Conservation (phyloP, 2,888 invertebrate genomes). For the Ochropleura plecta region DNA sequence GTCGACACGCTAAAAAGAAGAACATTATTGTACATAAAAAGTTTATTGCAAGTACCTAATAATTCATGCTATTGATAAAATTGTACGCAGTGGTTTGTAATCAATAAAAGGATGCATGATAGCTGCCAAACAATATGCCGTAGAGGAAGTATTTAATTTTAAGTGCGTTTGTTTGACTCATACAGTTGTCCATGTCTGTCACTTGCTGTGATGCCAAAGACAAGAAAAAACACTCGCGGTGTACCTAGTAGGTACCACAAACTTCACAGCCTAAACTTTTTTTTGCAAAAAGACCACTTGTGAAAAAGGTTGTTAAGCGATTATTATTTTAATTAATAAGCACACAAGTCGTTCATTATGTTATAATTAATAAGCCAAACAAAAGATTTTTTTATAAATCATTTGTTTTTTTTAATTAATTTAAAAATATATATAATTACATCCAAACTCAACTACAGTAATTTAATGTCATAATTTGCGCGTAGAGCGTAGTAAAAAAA, state of each 20-base stretch:
- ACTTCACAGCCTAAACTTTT: not conserved
- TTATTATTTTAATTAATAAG: conserved; percentile 8
- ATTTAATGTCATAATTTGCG: conserved; percentile 8
- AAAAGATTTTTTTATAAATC: no score
- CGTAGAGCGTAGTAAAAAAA: conserved; percentile 6
- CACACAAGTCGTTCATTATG: no score
- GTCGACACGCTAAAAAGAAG: conserved; percentile 14
- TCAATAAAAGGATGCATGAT: conserved; percentile 33
- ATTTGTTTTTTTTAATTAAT: not conserved
- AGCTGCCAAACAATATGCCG: conserved; percentile 38
- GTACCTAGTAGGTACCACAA: no score
- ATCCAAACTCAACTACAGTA: not conserved
- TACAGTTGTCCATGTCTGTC: not conserved
- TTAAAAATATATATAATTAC: not conserved
- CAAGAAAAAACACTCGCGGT: conserved; percentile 7
- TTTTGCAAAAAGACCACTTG: not conserved
- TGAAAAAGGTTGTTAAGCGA: not conserved
- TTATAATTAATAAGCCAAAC: no score
- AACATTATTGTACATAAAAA: conserved; percentile 15
- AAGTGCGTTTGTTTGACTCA: conserved; percentile 40
- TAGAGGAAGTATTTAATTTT: conserved; percentile 52
- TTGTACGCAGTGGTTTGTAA: conserved; percentile 14
- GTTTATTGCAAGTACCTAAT: conserved; percentile 17
- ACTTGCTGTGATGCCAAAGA: not conserved
- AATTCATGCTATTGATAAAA: conserved; percentile 1